These are phyloP conservation scores for Neomicropteryx cornuta DNA, from an alignment of 1,140 invertebrate species.

Conservation along the genomic window DNA sequence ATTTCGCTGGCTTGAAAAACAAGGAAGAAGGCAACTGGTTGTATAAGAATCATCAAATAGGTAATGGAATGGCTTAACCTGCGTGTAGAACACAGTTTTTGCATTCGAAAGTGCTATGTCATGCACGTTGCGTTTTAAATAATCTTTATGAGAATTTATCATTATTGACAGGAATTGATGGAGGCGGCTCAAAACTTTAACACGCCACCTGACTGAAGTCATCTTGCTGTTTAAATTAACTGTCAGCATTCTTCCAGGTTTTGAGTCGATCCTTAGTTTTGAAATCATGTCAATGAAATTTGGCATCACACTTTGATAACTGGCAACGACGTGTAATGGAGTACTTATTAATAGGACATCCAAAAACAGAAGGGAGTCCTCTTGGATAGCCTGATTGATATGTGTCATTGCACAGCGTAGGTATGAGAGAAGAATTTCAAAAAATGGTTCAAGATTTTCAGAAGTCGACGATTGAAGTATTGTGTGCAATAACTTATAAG, in stretches of 20 bases:
- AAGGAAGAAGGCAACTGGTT: conserved; percentile 21
- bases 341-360: conserved; percentile 55
- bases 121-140: conserved; percentile 20
- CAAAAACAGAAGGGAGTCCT: conserved; percentile 69
- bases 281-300: conserved; percentile 76
- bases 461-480: conserved; percentile 44
- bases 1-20: conserved; percentile 25
- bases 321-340: conserved; percentile 46
- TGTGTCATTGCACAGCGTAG: conserved; percentile 80
- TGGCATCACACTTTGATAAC: conserved; percentile 56
- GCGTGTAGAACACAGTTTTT: conserved; percentile 15
- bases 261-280: conserved; percentile 47
- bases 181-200: conserved; percentile 56
- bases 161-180: conserved; percentile 52
- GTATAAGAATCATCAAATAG: conserved; percentile 23
- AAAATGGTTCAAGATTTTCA: conserved; percentile 51
- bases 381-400: conserved; percentile 64
- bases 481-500: conserved; percentile 53
- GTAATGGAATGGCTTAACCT: conserved; percentile 20
- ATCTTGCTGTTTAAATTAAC: conserved; percentile 53
- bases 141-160: conserved; percentile 25
- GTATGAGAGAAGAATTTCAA: conserved; percentile 62
- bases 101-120: conserved; percentile 12
- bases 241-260: conserved; percentile 48
- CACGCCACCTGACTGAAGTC: conserved; percentile 61